Percentiles rank a stretch among this genome's conserved stretches.
These are phyloP conservation scores for Macrobrachium nipponense DNA, from an alignment of 1,140 invertebrate species.

Conservation along the genomic window DNA sequence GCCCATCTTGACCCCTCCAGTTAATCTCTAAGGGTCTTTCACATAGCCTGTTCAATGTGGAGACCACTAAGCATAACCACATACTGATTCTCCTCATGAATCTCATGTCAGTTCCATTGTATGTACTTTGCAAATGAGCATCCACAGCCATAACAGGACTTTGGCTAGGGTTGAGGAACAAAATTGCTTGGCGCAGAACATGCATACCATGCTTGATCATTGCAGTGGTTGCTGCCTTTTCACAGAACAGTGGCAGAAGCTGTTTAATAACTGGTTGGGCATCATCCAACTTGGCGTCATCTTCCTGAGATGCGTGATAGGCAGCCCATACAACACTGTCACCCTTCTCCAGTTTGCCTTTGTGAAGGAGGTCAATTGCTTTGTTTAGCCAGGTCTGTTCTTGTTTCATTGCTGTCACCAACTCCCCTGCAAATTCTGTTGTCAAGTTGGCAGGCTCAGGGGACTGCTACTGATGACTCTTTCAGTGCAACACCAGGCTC, in stretches of 20 bases:
- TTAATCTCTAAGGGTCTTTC: no score
- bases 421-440: slow-evolving; percentile 14
- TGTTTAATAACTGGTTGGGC: slow-evolving; percentile 6
- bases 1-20: no score
- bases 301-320: slow-evolving; percentile 25
- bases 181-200: no score
- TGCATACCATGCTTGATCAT: slow-evolving; percentile 33
- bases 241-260: slow-evolving; percentile 18
- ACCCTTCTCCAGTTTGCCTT: slow-evolving; percentile 14
- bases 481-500: slow-evolving; percentile 9
- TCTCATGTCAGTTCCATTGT: no score
- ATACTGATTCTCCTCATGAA: no score
- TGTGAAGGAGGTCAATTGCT: slow-evolving; percentile 1
- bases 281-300: neutral
- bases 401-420: slow-evolving; percentile 16
- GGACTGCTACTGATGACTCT: slow-evolving; percentile 6
- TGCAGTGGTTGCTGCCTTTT: slow-evolving; percentile 8
- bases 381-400: slow-evolving; percentile 16
- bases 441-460: neutral
- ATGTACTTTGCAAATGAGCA: no score
- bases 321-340: slow-evolving; percentile 27
- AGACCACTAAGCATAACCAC: no score
- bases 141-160: no score
- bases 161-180: no score
- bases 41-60: no score